Conservation (phyloP, 2,113 vertebrate species). For the Odontophorus gujanensis region DNA sequence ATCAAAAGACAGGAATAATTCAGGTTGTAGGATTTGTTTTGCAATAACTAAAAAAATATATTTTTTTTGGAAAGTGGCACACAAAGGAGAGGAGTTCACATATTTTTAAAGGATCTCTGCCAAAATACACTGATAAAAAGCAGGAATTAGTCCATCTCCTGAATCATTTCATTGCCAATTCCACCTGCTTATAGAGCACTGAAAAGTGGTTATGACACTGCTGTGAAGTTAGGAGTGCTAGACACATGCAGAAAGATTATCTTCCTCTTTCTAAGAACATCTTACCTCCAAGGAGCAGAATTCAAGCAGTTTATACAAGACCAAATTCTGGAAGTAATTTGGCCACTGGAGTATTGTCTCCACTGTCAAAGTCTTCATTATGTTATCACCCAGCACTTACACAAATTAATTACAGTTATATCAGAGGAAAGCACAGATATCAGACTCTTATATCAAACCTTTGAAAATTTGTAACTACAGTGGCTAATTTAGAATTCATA, state of each 20-base stretch:
- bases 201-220: neutral
- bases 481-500: neutral
- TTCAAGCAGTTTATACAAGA: neutral
- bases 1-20: neutral
- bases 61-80: neutral
- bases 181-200: neutral
- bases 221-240: neutral
- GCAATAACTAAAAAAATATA: neutral
- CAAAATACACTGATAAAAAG: slow-evolving; percentile 26
- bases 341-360: neutral
- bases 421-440: neutral
- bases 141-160: neutral
- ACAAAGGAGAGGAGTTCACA: neutral
- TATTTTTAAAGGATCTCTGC: neutral
- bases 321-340: neutral
- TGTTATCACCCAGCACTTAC: neutral
- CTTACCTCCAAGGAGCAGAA: neutral
- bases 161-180: neutral
- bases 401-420: slow-evolving; percentile 2
- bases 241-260: neutral
- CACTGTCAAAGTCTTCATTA: neutral
- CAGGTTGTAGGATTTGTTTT: slow-evolving; percentile 12
- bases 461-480: neutral
- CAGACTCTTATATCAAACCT: neutral
- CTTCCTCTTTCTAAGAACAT: neutral